phyloP scores from a whole-genome alignment of 2,797 vertebrate genomes.

The Nannoperca australis region DNA sequence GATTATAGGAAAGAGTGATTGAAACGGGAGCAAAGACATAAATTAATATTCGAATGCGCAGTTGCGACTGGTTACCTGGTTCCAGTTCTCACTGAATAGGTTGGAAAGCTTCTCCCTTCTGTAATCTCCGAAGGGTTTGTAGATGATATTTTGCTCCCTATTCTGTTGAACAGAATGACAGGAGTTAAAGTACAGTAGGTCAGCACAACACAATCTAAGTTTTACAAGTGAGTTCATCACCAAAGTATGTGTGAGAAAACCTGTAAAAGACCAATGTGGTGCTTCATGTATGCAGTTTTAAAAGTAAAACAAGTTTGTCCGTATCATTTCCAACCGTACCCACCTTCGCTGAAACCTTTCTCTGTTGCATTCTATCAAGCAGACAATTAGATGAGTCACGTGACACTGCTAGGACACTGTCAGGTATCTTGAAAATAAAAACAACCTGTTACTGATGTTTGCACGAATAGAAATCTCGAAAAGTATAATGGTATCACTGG shows the following conservation, averaged over 20 bases:
- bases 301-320: neutral
- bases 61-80: constrained; percentile 30
- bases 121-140: neutral
- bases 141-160: neutral
- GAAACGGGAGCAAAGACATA: neutral
- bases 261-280: neutral
- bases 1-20: neutral
- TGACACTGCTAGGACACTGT: fast-evolving
- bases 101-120: neutral
- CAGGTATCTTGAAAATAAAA: constrained; percentile 20
- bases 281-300: neutral
- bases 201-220: neutral
- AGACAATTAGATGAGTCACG: fast-evolving
- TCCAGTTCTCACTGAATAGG: neutral
- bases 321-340: neutral
- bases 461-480: neutral
- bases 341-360: neutral
- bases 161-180: constrained; percentile 32
- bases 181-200: neutral
- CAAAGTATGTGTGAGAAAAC: neutral
- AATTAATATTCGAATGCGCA: neutral
- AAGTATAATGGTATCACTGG: neutral
- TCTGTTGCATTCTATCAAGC: neutral
- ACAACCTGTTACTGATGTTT: neutral
- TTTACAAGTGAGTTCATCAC: neutral